Conservation (phyloP, 2,888 invertebrate species). For the Archips xylosteana region DNA sequence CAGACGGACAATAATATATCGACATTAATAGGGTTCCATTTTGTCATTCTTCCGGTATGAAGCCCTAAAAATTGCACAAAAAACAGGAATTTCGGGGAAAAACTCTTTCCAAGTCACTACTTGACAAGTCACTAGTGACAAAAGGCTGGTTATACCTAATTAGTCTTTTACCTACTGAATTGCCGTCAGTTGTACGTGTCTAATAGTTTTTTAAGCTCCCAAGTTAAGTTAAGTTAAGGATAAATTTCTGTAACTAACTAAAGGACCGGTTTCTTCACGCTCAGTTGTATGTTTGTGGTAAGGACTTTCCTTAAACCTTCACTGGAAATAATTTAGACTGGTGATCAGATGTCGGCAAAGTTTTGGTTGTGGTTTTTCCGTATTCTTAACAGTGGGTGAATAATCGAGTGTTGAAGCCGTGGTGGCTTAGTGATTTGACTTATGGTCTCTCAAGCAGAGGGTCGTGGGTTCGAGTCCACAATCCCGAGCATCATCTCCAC, state of each 20-base stretch:
- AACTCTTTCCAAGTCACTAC: too few relatives aligned
- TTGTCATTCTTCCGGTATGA: too few relatives aligned
- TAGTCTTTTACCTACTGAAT: background rate
- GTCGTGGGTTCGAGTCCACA: too few relatives aligned
- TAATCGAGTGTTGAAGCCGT: too few relatives aligned
- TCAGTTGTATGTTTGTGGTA: background rate
- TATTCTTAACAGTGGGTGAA: background rate
- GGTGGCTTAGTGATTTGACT: too few relatives aligned
- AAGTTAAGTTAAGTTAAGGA: slow-evolving; percentile 5
- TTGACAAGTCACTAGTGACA: too few relatives aligned
- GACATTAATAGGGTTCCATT: too few relatives aligned
- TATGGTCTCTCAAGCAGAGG: too few relatives aligned
- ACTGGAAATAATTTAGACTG: background rate
- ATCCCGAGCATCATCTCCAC: too few relatives aligned
- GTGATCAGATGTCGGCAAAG: background rate
- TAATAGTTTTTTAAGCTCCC: background rate
- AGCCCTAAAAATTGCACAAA: too few relatives aligned
- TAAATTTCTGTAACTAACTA: background rate
- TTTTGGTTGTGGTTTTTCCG: background rate
- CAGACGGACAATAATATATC: too few relatives aligned
- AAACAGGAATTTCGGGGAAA: background rate
- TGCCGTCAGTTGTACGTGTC: background rate
- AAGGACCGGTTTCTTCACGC: slow-evolving; percentile 12
- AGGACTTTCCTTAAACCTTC: slow-evolving; percentile 11
- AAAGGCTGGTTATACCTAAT: background rate